These are phyloP conservation scores for Autographa pulchrina DNA, from an alignment of 2,888 invertebrate genomes.

Conservation along the genomic window DNA sequence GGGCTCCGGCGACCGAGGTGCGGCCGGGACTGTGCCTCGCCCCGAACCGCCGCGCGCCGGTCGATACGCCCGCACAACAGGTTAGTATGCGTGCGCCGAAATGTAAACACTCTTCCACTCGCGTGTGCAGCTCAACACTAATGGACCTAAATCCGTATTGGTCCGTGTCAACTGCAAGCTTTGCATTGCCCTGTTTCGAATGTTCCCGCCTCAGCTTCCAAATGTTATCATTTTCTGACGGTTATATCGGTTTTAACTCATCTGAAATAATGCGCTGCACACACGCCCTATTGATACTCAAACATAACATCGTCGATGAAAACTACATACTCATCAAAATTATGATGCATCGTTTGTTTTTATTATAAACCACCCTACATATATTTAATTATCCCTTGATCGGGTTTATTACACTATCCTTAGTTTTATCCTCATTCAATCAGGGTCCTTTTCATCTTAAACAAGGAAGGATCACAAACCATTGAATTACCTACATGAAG, in stretches of 20 bases:
- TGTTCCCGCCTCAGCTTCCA: conserved; percentile 33
- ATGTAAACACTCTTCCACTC: conserved; percentile 57
- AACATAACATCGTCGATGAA: not conserved
- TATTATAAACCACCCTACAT: too few species aligned
- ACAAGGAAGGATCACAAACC: not conserved
- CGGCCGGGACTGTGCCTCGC: conserved; percentile 74
- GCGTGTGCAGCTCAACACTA: conserved; percentile 54
- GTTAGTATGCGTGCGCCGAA: conserved; percentile 84
- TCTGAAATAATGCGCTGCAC: not conserved
- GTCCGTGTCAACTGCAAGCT: conserved; percentile 46
- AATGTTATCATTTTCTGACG: conserved; percentile 2
- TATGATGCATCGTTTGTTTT: not conserved
- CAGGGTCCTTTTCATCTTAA: too few species aligned
- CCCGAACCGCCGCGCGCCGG: conserved; percentile 69
- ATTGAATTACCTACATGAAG: not conserved
- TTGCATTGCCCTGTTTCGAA: conserved; percentile 39
- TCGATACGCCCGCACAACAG: conserved; percentile 83
- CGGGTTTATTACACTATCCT: too few species aligned
- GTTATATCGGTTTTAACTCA: not conserved
- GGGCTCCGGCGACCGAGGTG: conserved; percentile 59
- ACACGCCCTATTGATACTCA: not conserved
- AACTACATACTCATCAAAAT: not conserved
- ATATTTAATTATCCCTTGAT: too few species aligned
- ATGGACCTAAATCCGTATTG: conserved; percentile 57
- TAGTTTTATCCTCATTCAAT: too few species aligned